phyloP scores from a whole-genome alignment of 2,113 vertebrate species.

The Gavia stellata region DNA sequence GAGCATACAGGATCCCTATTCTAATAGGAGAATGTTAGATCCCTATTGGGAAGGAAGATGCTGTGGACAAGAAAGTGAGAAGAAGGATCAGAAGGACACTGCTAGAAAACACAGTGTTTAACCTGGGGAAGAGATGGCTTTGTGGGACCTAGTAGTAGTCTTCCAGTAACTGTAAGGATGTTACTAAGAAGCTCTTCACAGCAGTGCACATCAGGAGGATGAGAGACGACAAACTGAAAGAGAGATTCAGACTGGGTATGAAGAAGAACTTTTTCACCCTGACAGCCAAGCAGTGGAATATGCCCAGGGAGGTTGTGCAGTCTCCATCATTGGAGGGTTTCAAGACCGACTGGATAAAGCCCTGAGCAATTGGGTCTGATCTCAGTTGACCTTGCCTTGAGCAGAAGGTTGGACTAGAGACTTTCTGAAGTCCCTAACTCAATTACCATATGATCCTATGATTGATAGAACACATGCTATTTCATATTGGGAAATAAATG shows the following conservation, averaged over 20 bases:
- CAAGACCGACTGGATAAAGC: background rate
- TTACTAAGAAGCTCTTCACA: background rate
- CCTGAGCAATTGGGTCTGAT: background rate
- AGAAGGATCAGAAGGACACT: background rate
- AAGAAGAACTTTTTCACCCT: background rate
- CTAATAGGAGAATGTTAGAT: background rate
- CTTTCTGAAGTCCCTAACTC: background rate
- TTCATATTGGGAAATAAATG: background rate
- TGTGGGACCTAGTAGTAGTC: background rate
- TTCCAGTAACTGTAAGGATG: background rate
- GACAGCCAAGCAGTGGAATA: background rate
- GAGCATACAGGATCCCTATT: background rate
- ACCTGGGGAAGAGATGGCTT: background rate
- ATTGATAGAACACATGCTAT: background rate
- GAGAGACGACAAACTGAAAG: background rate
- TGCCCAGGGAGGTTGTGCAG: background rate
- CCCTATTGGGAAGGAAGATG: background rate
- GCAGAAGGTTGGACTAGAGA: background rate
- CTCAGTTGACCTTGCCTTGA: background rate
- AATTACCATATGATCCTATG: background rate
- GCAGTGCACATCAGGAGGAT: background rate
- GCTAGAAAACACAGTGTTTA: background rate
- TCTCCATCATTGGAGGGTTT: background rate
- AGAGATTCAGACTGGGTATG: background rate
- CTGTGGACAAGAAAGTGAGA: background rate